Evolutionary conservation across 2,888 invertebrate genomes (phyloP).

Genomic region (Drosophila eohydei): DNA sequence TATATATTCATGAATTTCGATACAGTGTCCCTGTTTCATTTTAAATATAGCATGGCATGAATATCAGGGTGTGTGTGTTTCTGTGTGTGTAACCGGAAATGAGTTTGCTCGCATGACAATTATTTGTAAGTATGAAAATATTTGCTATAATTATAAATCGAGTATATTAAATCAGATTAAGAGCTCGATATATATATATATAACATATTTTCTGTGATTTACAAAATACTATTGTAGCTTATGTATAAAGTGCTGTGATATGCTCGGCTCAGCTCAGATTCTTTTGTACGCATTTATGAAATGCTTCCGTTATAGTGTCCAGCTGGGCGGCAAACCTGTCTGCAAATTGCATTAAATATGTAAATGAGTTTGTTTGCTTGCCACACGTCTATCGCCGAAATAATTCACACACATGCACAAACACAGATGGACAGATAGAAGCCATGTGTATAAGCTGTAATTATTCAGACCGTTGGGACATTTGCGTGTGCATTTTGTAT

Average conservation of each 20-base stretch:
- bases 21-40: conserved; percentile 21
- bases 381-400: conserved; percentile 32
- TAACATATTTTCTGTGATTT: neutral
- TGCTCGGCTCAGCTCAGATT: neutral
- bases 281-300: conserved; percentile 24
- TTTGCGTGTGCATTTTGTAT: conserved; percentile 59
- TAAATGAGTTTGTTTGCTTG: conserved; percentile 75
- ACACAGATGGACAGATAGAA: conserved; percentile 17
- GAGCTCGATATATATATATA: neutral
- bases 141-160: neutral
- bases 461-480: conserved; percentile 72
- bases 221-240: neutral
- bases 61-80: conserved; percentile 17
- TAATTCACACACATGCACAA: neutral
- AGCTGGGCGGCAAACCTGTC: conserved; percentile 48
- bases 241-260: neutral
- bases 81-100: conserved; percentile 60
- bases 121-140: conserved; percentile 32
- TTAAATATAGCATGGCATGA: conserved; percentile 49
- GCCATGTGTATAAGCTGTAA: conserved; percentile 42
- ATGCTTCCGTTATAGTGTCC: conserved; percentile 59
- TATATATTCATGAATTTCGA: neutral
- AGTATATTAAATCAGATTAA: conserved; percentile 7
- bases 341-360: conserved; percentile 78
- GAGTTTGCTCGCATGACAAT: conserved; percentile 58